Base-by-base conservation (phyloP, 2,113 vertebrate genomes). In the Pholis gunnellus region DNA sequence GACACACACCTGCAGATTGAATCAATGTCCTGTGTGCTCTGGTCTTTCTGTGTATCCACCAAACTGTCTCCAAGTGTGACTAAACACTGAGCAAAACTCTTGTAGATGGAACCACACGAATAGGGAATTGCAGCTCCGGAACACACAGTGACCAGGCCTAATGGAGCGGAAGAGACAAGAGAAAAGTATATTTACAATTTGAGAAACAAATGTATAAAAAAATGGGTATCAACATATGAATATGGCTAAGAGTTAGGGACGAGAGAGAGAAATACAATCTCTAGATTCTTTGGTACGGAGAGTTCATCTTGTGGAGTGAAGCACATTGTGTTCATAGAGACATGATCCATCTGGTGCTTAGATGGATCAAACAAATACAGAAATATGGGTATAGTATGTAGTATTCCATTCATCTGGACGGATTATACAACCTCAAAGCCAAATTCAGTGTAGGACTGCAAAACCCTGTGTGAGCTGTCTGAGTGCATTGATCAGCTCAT, bases 51-150 rank as follows among this genome's bases (percentile, higher is more conserved):
- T 70, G 93, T 88, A 83, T 87, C 95, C 79, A 89, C 95, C 95
- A 99, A 96, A 93, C 96, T 94, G 75, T 99, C 97, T 68, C 97
- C 98, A 22, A 99, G 93, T 84, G 95, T 95, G 86, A 99, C 93
- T 59, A 99, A 96, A 96, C 98, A 99, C 73, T 95, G 92, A 0
- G 97, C 97, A 29, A 99, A 99, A 80, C 97, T 96, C 93, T 95
- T 97, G 94, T 98, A 99, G 93, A 99, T 97, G 84, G 96, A 96
- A 48, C 94, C 95, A 79, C 97, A 99, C n/a, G 88, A 94, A 82
- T 87, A 84, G 64, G 93, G 90, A 82, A 95, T 76, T 0, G 94
- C 93, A 0, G 92, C 95, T 56, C 89, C 88, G 17, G 87, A 74
- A 71, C 91, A 89, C 78, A 88, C 22, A 15, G 85, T 81, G 63